Base-by-base conservation (phyloP, 2,888 invertebrate genomes). In the Blera fallax region DNA sequence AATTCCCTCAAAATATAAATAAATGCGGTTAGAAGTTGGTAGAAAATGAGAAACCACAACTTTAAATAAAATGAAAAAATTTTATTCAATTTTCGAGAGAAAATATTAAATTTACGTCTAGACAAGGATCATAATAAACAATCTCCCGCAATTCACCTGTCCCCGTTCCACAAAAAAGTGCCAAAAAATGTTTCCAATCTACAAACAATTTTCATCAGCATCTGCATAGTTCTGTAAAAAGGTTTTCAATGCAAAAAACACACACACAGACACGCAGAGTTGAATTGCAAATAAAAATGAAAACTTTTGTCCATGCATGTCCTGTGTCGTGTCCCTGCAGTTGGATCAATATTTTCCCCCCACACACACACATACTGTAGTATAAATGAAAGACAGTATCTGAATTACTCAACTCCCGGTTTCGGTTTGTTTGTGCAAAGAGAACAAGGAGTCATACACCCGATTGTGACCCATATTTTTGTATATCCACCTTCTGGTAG, bases 401-500 rank as follows among this genome's bases (percentile, higher is more conserved):
- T 29, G 50, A 52, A 37, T 16, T 48, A 21, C 37, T 54, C 11
- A 16, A 67, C 21, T 29, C 54, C 16, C 18, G 27, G 16, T 29
- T 40, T 24, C 18, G 27, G 16, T 29, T 40, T 40, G 18, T 70
- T 64, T 50, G 50, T 32, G 56, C 72, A 58, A 14, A 67, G 32
- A 27, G 29, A 54, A 64, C 69, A 62, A 56, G 50, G 65, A 72
- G 72, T 65, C 65, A 78, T 48, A 73, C 67, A 65, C 43, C 37
- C 58, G 40, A 60, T 62, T 78, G 62, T 83, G 78, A 83, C 83
- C 78, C 78, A 78, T 11, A 73, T 83, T 45, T 29, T n/a, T 40
- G 27, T 21, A n/a, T 37, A 56, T 27, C 32, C 43, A 45, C 69
- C 21, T 21, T 24, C 18, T 37, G 56, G 37, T 37, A 32, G 40